Base-by-base conservation (phyloP, 1,140 invertebrate species). In the Leptestheria dahalacensis region DNA sequence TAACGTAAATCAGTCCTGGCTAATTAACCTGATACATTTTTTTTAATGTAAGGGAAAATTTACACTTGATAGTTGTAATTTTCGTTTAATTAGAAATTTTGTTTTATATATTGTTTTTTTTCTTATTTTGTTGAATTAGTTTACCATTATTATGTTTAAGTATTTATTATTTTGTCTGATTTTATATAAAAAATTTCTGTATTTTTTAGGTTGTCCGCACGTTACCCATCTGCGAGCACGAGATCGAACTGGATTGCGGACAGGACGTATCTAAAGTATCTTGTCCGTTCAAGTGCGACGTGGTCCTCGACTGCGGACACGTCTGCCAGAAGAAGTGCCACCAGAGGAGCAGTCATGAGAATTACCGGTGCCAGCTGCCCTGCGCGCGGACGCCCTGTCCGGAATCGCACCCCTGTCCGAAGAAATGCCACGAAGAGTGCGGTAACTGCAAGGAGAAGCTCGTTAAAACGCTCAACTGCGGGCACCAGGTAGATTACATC, bases 401-500 rank as follows among this genome's bases (percentile, higher is more conserved):
- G 18, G 62, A 68, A 2, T 65, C 63, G 1, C 78, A 79, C 62
- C 62, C 63, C 11, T 79, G 78, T 64, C 68, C 69, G 6, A 69
- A 75, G 52, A 64, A 59, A 46, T 80, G 79, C 65, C 70, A 61
- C 33, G 55, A 71, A 59, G 62, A 68, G 20, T 79, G 78, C 66
- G 61, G 66, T 3, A 67, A 68, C 20, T 81, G 79, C 65, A 63
- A 51, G 6, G 65, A 70, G 25, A 57, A 62, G 0, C 67, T 79
- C 3, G 23, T 62, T 15, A 71, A 72, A 57, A 61, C 41, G 3
- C 66, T 80, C 23, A 68, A 66, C 2, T 79, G 78, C 66, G 71
- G 70, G 1, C 78, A 80, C 20, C 54, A 60, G 20, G 28, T 52
- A 60, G 21, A n/a, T n/a, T n/a, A n/a, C n/a, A n/a, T n/a, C n/a